Conservation (phyloP, 2,113 vertebrate genomes). For the Cephalopholis sonnerati region DNA sequence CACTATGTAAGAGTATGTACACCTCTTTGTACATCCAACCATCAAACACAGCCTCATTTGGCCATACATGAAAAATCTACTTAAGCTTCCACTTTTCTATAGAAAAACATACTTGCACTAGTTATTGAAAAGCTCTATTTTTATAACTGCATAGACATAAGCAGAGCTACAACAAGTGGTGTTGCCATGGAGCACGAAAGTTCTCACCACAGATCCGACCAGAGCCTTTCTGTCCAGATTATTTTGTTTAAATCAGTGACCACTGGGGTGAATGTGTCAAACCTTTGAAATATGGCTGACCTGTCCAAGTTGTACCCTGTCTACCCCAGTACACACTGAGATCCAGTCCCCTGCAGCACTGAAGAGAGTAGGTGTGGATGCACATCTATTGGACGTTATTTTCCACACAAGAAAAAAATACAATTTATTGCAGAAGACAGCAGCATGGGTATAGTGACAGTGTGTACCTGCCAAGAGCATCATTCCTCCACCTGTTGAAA, state of each 20-base stretch:
- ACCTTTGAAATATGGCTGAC: background rate
- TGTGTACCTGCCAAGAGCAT: background rate
- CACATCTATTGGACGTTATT: background rate
- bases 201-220: background rate
- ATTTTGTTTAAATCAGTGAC: background rate
- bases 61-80: no score
- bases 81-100: no score
- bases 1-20: no score
- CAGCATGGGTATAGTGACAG: background rate
- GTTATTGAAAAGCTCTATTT: background rate
- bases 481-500: background rate
- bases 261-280: background rate
- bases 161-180: background rate
- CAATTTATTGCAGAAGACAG: background rate
- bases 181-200: background rate
- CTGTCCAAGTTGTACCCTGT: background rate
- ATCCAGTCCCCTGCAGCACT: background rate
- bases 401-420: background rate
- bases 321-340: background rate
- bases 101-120: no score
- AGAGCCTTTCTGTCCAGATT: background rate
- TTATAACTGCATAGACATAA: background rate
- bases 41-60: no score
- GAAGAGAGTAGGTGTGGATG: background rate
- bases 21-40: no score